Conservation (phyloP, 2,888 invertebrate species). For the Empis stercorea region DNA sequence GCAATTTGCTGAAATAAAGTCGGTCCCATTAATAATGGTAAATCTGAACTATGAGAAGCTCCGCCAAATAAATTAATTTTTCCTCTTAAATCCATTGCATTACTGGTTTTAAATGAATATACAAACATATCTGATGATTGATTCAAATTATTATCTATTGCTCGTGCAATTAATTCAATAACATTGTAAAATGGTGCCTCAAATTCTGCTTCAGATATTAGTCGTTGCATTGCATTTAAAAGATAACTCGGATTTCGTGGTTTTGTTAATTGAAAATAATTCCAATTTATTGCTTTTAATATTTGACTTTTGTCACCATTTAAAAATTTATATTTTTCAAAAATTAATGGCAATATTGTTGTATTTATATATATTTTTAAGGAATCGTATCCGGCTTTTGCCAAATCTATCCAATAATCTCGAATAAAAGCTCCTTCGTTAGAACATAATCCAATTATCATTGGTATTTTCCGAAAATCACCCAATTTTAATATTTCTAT, state of each 20-base stretch:
- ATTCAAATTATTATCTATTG: background rate
- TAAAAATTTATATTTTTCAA: slow-evolving; percentile 36
- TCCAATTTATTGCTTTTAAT: slow-evolving; percentile 29
- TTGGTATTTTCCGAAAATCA: slow-evolving; percentile 44
- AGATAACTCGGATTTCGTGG: slow-evolving; percentile 18
- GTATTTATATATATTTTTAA: slow-evolving; percentile 45
- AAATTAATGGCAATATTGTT: slow-evolving; percentile 44
- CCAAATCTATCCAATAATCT: slow-evolving; percentile 47
- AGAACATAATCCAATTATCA: slow-evolving; percentile 54
- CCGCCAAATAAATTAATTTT: slow-evolving; percentile 38
- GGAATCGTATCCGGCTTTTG: slow-evolving; percentile 41
- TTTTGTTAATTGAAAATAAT: slow-evolving; percentile 23
- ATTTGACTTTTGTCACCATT: slow-evolving; percentile 16
- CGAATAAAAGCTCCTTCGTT: slow-evolving; percentile 49
- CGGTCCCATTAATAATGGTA: slow-evolving; percentile 53
- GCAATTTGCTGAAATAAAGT: slow-evolving; percentile 52
- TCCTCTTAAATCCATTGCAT: slow-evolving; percentile 35
- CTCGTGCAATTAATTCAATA: slow-evolving; percentile 20
- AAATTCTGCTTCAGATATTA: slow-evolving; percentile 30
- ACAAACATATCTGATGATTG: slow-evolving; percentile 19
- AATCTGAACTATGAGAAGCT: slow-evolving; percentile 52
- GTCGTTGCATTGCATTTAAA: slow-evolving; percentile 28
- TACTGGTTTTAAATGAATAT: slow-evolving; percentile 30
- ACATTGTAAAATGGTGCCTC: slow-evolving; percentile 31
- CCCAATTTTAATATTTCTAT: slow-evolving; percentile 39